Evolutionary conservation across 2,888 invertebrate genomes (phyloP).

Genomic region (Ptycholaimellus sp.): DNA sequence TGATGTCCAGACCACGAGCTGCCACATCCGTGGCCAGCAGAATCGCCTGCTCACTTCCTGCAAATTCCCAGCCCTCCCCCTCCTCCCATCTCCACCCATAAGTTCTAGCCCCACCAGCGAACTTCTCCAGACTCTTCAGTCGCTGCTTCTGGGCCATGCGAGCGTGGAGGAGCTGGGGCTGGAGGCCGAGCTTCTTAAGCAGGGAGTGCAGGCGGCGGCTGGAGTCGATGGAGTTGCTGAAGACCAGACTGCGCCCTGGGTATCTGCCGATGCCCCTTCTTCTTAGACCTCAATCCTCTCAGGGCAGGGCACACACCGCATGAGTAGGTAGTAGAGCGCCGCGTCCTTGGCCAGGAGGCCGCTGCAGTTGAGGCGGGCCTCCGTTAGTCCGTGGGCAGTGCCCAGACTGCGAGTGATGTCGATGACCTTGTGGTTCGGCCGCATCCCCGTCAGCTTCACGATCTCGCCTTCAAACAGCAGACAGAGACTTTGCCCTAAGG

Average conservation of each 20-base stretch:
- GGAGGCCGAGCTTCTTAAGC: slow-evolving; percentile 20
- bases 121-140: slow-evolving; percentile 68
- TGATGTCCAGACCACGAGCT: slow-evolving; percentile 82
- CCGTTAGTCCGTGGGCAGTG: slow-evolving; percentile 54
- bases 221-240: slow-evolving; percentile 55
- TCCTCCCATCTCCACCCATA: background rate
- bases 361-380: slow-evolving; percentile 45
- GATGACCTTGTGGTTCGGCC: slow-evolving; percentile 49
- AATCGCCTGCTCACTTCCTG: slow-evolving; percentile 30
- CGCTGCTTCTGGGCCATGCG: slow-evolving; percentile 76
- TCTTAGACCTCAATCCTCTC: no score
- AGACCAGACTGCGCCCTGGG: slow-evolving; percentile 73
- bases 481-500: no score
- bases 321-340: slow-evolving; percentile 62
- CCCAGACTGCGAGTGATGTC: slow-evolving; percentile 62
- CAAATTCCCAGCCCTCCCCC: background rate
- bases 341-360: slow-evolving; percentile 38
- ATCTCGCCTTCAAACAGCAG: background rate
- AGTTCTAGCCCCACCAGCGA: slow-evolving; percentile 25
- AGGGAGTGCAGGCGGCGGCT: slow-evolving; percentile 44
- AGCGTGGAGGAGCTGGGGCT: slow-evolving; percentile 39
- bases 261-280: no score
- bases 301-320: no score
- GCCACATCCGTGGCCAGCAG: slow-evolving; percentile 84
- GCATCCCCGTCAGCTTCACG: slow-evolving; percentile 12